Evolutionary conservation across 2,888 invertebrate species (phyloP), one percentile per base, ranked within the genome.

Genomic region (Dendrolimus houi): DNA sequence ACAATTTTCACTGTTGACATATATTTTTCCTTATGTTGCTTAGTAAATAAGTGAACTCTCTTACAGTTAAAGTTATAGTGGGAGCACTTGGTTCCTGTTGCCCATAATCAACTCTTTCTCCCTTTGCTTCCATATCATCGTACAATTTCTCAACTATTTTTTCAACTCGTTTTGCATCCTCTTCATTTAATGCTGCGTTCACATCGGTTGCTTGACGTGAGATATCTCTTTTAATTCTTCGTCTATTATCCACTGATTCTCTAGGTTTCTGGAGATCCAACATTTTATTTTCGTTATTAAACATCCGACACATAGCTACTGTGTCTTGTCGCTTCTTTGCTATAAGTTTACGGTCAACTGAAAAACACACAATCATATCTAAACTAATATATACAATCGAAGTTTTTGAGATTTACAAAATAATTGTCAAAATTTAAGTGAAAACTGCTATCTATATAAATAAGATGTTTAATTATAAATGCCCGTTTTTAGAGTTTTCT

Each of bases 291-390:
- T 84, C 83, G 52, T 72, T 75, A 40, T 74, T 81, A 59, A 87
- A 89, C 41, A 85, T 70, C 12, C 74, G 70, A 57, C 89, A 89
- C 78, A 88, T 81, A 6, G 89, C 87, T 52, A 84, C 59, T 0
- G 84, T 88, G 57, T 89, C 85, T 68, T 85, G 81, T 0, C 89
- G 80, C 66, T 85, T 82, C 58, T 68, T 78, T 52, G 81, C 74
- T 41, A 89, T 77, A 0, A 83, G n/a, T 61, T 75, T 78, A 64
- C 65, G 74, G 63, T 88, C 81, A 29, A 82, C 89, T 88, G 62
- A 52, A 70, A 65, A 29, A 29, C 29, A 29, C 29, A 6, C 29
- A 29, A 29, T 2, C 29, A 29, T 29, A 29, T 29, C 29, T 29
- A 29, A 29, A 29, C 29, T 29, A 29, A 29, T 29, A 29, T 29